Evolutionary conservation across 2,888 invertebrate species (phyloP).

Genomic region (Apomyelois bistriatella): DNA sequence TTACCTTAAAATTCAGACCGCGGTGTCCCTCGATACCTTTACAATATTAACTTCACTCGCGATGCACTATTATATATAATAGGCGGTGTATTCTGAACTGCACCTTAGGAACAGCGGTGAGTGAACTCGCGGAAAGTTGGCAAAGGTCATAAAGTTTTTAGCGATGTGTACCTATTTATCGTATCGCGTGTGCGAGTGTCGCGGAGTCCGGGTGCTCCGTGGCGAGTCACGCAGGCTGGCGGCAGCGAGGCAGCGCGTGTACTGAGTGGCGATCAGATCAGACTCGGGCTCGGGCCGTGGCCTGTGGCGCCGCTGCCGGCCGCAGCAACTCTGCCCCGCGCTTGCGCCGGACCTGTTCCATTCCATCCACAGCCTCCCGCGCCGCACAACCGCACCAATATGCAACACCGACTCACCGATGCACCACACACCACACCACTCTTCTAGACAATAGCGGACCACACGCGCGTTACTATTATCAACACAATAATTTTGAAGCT

Average conservation of each 20-base stretch:
- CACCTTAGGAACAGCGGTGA: conserved; percentile 39
- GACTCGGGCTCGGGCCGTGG: conserved; percentile 27
- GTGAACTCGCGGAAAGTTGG: conserved; percentile 36
- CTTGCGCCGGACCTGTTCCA: conserved; percentile 72
- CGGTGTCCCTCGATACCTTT: conserved; percentile 50
- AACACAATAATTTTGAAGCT: conserved; percentile 19
- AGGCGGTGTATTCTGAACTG: conserved; percentile 41
- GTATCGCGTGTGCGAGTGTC: conserved; percentile 29
- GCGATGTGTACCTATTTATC: conserved; percentile 22
- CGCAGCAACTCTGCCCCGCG: conserved; percentile 60
- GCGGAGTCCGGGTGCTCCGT: conserved; percentile 33
- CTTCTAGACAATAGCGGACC: conserved; percentile 22
- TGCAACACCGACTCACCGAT: conserved; percentile 20
- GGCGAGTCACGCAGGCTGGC: conserved; percentile 52
- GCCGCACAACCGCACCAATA: conserved; percentile 25
- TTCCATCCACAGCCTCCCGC: conserved; percentile 50
- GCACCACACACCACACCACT: conserved; percentile 14
- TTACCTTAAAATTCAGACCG: conserved; percentile 65
- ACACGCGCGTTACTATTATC: conserved; percentile 19
- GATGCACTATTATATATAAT: conserved; percentile 50
- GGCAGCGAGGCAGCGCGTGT: conserved; percentile 70
- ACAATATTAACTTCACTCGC: conserved; percentile 66
- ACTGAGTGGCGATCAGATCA: conserved; percentile 58
- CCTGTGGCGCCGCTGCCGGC: conserved; percentile 49
- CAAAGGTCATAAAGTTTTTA: conserved; percentile 28